phyloP scores from a whole-genome alignment of 2,113 vertebrate genomes.

The Mobula hypostoma region DNA sequence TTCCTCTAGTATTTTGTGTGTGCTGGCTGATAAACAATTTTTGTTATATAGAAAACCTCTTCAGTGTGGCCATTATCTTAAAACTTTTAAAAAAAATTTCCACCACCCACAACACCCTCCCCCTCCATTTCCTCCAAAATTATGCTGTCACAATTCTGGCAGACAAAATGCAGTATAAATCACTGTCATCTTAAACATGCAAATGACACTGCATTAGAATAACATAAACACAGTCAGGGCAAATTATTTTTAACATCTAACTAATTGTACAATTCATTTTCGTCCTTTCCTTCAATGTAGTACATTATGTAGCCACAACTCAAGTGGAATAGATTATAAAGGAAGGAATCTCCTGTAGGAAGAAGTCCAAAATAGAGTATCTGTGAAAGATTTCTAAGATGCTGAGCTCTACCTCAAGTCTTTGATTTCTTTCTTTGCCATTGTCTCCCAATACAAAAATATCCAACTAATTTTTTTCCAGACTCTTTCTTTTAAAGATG shows the following conservation, averaged over 20 bases:
- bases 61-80: background rate
- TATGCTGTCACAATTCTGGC: background rate
- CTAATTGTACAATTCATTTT: background rate
- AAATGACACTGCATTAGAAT: background rate
- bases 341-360: background rate
- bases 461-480: background rate
- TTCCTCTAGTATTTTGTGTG: too few relatives aligned
- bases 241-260: background rate
- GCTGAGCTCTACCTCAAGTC: background rate
- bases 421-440: background rate
- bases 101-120: too few relatives aligned
- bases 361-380: background rate
- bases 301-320: background rate
- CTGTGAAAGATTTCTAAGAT: background rate
- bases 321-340: background rate
- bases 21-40: background rate
- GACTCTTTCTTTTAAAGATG: background rate
- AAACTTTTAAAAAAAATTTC: background rate
- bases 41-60: background rate
- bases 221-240: background rate
- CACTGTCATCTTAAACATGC: background rate
- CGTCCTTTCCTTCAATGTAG: background rate
- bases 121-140: background rate
- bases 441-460: background rate
- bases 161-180: background rate